Percentiles rank a stretch among this genome's conserved stretches.
These are phyloP conservation scores for Philopedon plagiatum DNA, from an alignment of 2,888 invertebrate species.

Conservation along the genomic window DNA sequence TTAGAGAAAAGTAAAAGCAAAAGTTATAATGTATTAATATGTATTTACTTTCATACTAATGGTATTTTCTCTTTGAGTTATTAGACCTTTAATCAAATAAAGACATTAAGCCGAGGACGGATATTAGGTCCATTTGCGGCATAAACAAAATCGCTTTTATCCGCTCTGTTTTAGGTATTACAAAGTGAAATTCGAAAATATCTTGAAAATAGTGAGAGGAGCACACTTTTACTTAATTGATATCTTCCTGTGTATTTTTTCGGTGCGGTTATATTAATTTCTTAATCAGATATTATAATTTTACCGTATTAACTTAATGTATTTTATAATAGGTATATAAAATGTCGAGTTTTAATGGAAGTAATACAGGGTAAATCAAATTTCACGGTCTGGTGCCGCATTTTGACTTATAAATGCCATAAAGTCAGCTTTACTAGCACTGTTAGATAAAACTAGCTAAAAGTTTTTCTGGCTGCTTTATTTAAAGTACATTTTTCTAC, in stretches of 20 bases:
- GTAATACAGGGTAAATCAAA: too few species aligned
- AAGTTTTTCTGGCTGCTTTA: too few species aligned
- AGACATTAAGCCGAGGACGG: not conserved
- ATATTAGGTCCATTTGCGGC: not conserved
- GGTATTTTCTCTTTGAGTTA: not conserved
- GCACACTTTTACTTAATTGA: slow-evolving; percentile 8
- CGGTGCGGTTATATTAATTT: not conserved
- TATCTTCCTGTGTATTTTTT: not conserved
- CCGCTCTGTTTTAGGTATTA: not conserved
- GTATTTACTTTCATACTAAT: not conserved
- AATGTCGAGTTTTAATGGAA: not conserved
- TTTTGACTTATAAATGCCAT: too few species aligned
- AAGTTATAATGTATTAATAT: not conserved
- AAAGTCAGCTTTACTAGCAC: too few species aligned
- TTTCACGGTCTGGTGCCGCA: too few species aligned
- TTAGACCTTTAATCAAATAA: not conserved
- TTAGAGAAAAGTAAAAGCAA: not conserved
- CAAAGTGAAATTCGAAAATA: not conserved
- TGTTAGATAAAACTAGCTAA: too few species aligned
- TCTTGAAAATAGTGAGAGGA: not conserved
- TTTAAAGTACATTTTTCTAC: too few species aligned
- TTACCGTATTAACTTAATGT: not conserved
- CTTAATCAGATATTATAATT: not conserved
- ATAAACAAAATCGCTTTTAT: not conserved
- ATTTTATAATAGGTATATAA: not conserved